These are phyloP conservation scores for Botia almorhae DNA, from an alignment of 2,797 vertebrate species.

Conservation along the genomic window DNA sequence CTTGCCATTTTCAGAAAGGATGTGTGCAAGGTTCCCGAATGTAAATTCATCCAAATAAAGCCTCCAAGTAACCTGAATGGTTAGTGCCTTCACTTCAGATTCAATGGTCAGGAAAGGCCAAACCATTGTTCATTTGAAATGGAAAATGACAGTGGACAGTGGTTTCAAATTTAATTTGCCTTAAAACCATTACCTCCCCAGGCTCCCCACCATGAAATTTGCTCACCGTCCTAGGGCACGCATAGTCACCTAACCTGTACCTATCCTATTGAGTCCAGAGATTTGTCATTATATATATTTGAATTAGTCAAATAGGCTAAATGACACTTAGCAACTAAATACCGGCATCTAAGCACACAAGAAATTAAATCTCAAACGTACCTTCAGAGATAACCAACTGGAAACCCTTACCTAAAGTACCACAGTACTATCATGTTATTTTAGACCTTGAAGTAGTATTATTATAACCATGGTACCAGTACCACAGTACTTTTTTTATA, in stretches of 20 bases:
- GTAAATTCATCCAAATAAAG: constrained; percentile 80
- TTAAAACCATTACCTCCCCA: constrained; percentile 73
- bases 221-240: constrained; percentile 57
- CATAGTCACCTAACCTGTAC: constrained; percentile 22
- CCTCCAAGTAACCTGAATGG: constrained; percentile 72
- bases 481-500: neutral
- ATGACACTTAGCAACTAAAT: constrained; percentile 31
- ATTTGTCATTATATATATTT: constrained; percentile 28
- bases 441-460: too few species aligned
- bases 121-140: constrained; percentile 79
- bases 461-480: too few species aligned
- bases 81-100: constrained; percentile 66
- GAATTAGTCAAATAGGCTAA: constrained; percentile 32
- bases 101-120: constrained; percentile 75
- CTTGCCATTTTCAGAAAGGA: constrained; percentile 70
- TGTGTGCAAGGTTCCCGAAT: constrained; percentile 75
- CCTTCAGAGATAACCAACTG: constrained; percentile 8
- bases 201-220: constrained; percentile 69
- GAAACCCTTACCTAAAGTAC: neutral
- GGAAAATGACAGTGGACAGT: constrained; percentile 79
- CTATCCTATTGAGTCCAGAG: constrained; percentile 17
- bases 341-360: neutral
- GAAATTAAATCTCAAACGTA: constrained; percentile 2
- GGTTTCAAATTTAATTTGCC: constrained; percentile 81
- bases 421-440: neutral